Conservation (phyloP, 1,140 invertebrate species). For the Pogonognathellus flavescens region DNA sequence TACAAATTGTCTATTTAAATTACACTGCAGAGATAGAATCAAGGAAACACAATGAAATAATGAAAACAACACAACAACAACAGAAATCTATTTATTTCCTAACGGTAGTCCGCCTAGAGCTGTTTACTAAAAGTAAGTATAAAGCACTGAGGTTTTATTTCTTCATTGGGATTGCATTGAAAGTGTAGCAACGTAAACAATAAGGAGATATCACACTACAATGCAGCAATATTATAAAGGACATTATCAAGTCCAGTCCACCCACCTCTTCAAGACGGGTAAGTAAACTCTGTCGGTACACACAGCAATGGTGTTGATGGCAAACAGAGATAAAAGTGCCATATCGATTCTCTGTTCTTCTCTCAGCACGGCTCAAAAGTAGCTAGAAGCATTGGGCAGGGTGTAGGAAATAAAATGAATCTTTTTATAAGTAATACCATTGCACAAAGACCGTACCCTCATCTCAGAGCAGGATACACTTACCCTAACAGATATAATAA, state of each 20-base stretch:
- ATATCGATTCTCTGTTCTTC: conserved; percentile 30
- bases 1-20: too few species aligned
- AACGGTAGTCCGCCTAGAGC: too few species aligned
- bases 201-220: neutral
- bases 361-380: neutral
- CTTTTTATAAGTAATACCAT: neutral
- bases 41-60: too few species aligned
- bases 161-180: neutral
- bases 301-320: conserved; percentile 1
- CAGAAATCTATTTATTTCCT: too few species aligned
- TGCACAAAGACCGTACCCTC: neutral
- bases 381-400: neutral
- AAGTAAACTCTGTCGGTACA: neutral
- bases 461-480: neutral
- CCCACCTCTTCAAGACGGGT: neutral
- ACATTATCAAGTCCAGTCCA: neutral
- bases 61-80: too few species aligned
- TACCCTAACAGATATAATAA: too few species aligned
- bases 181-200: neutral
- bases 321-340: conserved; percentile 7
- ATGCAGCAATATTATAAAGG: conserved; percentile 19
- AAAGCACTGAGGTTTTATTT: too few species aligned
- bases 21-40: too few species aligned
- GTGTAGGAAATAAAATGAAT: neutral
- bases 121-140: too few species aligned